A percentile compares a stretch with the other conserved stretches of the same genome.
Conservation (phyloP, 2,797 vertebrate species). For the Falco naumanni region DNA sequence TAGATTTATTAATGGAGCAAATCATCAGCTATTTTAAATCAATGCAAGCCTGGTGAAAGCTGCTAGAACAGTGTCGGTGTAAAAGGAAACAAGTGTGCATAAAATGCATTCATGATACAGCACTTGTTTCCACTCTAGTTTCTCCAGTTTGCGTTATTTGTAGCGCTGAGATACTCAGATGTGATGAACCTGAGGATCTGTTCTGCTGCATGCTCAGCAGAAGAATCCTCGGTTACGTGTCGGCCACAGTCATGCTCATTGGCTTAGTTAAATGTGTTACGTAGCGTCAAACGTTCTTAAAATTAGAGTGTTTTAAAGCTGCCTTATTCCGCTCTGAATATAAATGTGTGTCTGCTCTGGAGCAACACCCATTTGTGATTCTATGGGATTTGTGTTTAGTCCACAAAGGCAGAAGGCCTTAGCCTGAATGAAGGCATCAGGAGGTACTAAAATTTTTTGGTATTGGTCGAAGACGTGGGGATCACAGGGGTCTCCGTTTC, state of each 20-base stretch:
- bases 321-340: not conserved
- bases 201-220: not conserved
- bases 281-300: not conserved
- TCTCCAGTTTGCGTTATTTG: not conserved
- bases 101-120: not conserved
- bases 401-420: not conserved
- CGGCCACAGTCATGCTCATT: not conserved
- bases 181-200: not conserved
- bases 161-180: not conserved
- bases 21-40: slow-evolving; percentile 1
- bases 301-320: not conserved
- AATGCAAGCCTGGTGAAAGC: not conserved
- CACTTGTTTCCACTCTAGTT: not conserved
- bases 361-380: accelerated
- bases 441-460: not conserved
- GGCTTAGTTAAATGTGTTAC: not conserved
- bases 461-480: not conserved
- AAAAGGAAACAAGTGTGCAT: not conserved
- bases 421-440: not conserved
- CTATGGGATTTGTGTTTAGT: not conserved
- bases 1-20: slow-evolving; percentile 24
- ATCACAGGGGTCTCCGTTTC: not conserved
- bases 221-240: not conserved
- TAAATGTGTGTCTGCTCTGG: not conserved
- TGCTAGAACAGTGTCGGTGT: not conserved